These are phyloP conservation scores for Chrysopilus asiliformis DNA, from an alignment of 2,888 invertebrate species.

Conservation along the genomic window DNA sequence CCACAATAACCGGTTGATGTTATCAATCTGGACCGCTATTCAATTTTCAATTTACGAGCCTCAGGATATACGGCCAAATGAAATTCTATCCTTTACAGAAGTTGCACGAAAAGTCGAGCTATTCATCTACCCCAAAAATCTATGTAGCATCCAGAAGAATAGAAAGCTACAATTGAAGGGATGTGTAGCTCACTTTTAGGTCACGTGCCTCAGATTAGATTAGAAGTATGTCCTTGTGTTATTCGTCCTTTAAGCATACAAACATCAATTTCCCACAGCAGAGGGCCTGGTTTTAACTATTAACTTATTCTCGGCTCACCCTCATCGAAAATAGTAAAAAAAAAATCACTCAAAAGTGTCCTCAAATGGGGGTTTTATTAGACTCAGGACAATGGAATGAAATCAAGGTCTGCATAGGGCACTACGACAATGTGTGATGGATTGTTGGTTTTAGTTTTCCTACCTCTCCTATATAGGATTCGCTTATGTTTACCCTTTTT, in stretches of 20 bases:
- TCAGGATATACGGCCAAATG: no score
- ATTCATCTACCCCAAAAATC: no score
- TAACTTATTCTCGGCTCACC: no score
- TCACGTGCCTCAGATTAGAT: conserved; percentile 27
- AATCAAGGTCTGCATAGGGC: background rate
- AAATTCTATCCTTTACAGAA: no score
- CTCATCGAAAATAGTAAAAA: background rate
- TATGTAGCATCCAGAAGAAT: no score
- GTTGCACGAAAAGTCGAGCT: no score
- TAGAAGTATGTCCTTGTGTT: conserved; percentile 11
- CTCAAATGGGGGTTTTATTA: conserved; percentile 15
- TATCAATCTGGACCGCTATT: conserved; percentile 1
- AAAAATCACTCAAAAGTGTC: conserved; percentile 4
- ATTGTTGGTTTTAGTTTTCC: no score
- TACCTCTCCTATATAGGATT: no score
- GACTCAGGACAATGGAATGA: conserved; percentile 6
- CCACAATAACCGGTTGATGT: conserved; percentile 6
- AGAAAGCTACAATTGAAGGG: conserved; percentile 1
- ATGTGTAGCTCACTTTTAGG: conserved; percentile 21
- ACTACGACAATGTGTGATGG: no score
- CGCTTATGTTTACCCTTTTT: no score
- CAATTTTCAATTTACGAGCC: background rate
- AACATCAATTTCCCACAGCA: conserved; percentile 6
- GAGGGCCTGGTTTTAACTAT: no score
- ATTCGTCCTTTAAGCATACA: conserved; percentile 9